Conservation (phyloP, 2,113 vertebrate species). For the Oreotrochilus melanogaster region DNA sequence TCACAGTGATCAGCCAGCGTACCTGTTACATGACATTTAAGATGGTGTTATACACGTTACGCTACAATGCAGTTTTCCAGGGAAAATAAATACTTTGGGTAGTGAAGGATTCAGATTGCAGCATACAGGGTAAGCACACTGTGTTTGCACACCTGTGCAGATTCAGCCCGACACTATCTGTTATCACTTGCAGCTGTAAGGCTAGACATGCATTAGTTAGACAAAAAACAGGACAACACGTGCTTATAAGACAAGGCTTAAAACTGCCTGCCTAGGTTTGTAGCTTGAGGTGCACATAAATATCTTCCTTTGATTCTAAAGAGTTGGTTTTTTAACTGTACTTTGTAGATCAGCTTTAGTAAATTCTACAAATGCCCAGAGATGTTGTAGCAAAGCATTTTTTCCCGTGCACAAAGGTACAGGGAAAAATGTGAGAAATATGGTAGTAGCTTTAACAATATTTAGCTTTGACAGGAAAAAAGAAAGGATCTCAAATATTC, state of each 20-base stretch:
- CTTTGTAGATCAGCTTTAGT: background rate
- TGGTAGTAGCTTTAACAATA: background rate
- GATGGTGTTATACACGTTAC: background rate
- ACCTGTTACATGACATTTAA: background rate
- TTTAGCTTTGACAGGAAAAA: background rate
- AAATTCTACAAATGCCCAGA: background rate
- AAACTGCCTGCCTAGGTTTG: background rate
- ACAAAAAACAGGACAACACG: background rate
- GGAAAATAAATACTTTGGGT: constrained; percentile 26
- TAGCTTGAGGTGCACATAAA: background rate
- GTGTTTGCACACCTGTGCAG: constrained; percentile 44
- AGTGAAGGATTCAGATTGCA: constrained; percentile 44
- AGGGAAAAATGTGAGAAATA: background rate
- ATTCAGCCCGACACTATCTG: background rate
- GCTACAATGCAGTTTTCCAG: background rate
- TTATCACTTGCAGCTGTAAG: background rate
- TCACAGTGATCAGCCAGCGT: background rate
- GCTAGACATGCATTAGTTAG: background rate
- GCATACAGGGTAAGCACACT: background rate
- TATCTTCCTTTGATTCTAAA: background rate
- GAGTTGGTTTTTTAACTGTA: background rate
- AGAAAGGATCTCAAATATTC: background rate
- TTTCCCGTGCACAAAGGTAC: rapidly evolving
- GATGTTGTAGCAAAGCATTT: background rate
- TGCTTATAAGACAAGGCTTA: background rate